These are phyloP conservation scores for Climacteris rufus DNA, from an alignment of 2,113 vertebrate species.

Conservation along the genomic window DNA sequence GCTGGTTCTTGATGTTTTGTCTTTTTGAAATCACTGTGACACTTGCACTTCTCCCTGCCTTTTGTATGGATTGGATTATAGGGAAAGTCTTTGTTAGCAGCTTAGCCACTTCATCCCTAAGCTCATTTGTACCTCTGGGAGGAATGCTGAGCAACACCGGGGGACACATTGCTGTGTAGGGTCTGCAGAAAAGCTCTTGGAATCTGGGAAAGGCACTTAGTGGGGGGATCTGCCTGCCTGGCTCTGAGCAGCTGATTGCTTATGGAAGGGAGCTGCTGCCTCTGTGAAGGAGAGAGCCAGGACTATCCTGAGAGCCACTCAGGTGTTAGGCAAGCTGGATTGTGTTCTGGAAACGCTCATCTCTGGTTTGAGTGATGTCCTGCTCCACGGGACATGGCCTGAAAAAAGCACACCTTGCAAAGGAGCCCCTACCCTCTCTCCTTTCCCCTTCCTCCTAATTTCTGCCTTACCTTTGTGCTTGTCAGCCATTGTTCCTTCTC, in stretches of 20 bases:
- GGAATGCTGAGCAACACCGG: background rate
- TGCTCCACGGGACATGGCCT: background rate
- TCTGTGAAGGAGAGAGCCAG: background rate
- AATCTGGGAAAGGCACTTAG: background rate
- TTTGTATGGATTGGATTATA: constrained; percentile 23
- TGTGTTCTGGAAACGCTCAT: background rate
- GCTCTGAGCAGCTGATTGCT: background rate
- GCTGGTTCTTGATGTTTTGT: background rate
- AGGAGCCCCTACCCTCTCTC: background rate
- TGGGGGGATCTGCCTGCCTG: background rate
- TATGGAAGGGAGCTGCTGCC: background rate
- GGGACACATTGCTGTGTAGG: background rate
- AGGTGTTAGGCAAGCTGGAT: background rate
- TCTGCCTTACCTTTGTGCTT: background rate
- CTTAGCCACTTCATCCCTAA: constrained; percentile 36
- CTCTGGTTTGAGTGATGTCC: background rate
- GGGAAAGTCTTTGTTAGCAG: constrained; percentile 13
- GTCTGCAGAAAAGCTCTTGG: background rate
- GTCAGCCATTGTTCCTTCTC: background rate
- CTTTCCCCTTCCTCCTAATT: background rate
- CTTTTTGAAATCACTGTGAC: background rate
- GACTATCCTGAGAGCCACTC: background rate
- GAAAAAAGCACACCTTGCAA: background rate
- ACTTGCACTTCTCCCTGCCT: background rate
- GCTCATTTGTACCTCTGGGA: background rate